A percentile compares a stretch with the other conserved stretches of the same genome.
These are phyloP conservation scores for Prionailurus viverrinus DNA, from an alignment of 2,113 vertebrate species.

Conservation along the genomic window DNA sequence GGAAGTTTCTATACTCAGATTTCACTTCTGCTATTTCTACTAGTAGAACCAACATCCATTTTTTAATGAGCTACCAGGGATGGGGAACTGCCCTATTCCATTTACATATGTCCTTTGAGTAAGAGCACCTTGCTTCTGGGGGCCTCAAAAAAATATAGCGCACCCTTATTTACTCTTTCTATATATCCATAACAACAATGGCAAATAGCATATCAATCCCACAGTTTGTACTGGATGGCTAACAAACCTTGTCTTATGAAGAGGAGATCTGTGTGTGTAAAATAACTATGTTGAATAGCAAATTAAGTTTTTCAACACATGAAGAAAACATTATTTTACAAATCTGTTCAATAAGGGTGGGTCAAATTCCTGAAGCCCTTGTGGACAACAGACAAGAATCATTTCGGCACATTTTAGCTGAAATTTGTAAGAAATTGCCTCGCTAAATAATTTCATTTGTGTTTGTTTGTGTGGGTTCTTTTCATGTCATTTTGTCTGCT, in stretches of 20 bases:
- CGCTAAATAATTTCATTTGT: slow-evolving; percentile 39
- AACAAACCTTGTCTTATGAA: neutral
- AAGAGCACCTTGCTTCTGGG: neutral
- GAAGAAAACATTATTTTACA: neutral
- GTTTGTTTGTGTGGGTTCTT: neutral
- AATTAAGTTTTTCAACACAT: neutral
- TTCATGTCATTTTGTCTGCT: slow-evolving; percentile 32
- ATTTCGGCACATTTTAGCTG: neutral
- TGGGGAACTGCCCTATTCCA: neutral
- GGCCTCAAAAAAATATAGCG: neutral
- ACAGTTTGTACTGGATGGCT: neutral
- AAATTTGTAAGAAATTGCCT: neutral
- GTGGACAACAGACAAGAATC: neutral
- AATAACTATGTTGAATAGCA: neutral
- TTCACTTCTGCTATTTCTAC: slow-evolving; percentile 5
- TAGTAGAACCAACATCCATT: neutral
- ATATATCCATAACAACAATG: neutral
- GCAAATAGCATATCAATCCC: neutral
- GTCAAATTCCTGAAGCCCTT: neutral
- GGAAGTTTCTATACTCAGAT: neutral
- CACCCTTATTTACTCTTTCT: neutral
- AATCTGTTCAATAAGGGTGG: neutral
- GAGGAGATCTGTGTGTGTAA: neutral
- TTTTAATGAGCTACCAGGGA: neutral
- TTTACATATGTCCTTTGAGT: neutral